Evolutionary conservation across 2,888 invertebrate species (phyloP), one percentile per base, ranked within the genome.

Genomic region (Spicauda simplicius): DNA sequence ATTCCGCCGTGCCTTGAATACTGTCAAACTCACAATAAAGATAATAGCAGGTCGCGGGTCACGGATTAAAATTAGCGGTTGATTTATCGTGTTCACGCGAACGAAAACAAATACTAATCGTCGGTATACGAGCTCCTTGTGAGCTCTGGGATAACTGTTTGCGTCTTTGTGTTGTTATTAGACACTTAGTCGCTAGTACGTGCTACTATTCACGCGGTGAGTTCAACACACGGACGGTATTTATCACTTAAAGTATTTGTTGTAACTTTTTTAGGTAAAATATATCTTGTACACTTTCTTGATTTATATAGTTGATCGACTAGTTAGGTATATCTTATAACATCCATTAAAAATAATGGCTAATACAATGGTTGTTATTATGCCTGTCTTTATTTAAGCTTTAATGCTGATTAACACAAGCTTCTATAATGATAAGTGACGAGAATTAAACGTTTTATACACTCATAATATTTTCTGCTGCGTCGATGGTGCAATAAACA

Each of bases 11-110:
- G 64, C 52, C 52, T 64, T 12, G 64, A 50, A 64, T 64, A 64
- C 63, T 63, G 63, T 63, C 63, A 63, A 57, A 63, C 63, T 45
- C 48, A 33, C 45, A 19, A 55, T 56, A 50, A 37, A 63, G 63
- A 55, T 63, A 63, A 63, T 55, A 30, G 20, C 41, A 41, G 62
- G 54, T 37, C 57, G 57, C 57, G 57, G 62, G 62, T 54, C 62
- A 62, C 62, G 55, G 63, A 63, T 63, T 63, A 63, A 55, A 63
- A 63, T 63, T 63, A 63, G 63, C 63, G 62, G 41, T 55, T 63
- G 63, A 55, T 63, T 25, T 55, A 55, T 55, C 2, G 30, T 48
- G 55, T 33, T 48, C 54, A 54, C 63, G 55, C 55, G 63, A 55
- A 63, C 63, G 14, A 52, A 53, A 57, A 57, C 57, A 57, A 57